phyloP scores from a whole-genome alignment of 2,888 invertebrate species.

The Tenthredo notha region DNA sequence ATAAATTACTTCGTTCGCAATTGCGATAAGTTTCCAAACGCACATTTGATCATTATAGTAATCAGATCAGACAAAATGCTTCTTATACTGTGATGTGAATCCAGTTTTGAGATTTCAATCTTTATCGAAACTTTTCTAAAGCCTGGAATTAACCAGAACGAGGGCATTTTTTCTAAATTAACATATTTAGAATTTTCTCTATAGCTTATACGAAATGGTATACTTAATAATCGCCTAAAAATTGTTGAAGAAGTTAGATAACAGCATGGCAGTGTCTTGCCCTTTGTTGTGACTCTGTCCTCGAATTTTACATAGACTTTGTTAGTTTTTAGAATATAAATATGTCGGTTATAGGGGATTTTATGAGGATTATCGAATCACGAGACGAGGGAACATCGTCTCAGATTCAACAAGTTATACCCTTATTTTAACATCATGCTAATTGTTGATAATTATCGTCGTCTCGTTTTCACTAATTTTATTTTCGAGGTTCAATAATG shows the following conservation, averaged over 20 bases:
- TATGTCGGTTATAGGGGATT: background rate
- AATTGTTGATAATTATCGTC: background rate
- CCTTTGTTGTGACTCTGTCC: background rate
- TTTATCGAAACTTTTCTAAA: background rate
- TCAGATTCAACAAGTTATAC: background rate
- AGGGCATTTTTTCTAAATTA: conserved; percentile 3
- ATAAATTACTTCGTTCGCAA: background rate
- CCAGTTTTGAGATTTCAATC: background rate
- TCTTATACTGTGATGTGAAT: background rate
- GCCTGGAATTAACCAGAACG: background rate
- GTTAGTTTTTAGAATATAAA: background rate
- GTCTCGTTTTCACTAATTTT: background rate
- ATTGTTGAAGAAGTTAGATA: background rate
- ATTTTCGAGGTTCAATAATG: background rate
- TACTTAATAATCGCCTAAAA: background rate
- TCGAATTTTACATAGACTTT: background rate
- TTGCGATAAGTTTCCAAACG: background rate
- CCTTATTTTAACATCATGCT: background rate
- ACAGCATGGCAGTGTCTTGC: background rate
- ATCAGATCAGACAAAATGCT: background rate
- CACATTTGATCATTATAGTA: background rate
- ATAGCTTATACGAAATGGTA: background rate
- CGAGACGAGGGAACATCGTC: background rate
- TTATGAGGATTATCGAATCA: background rate
- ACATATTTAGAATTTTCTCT: conserved; percentile 10